phyloP scores from a whole-genome alignment of 2,113 vertebrate genomes.

The Phyllopteryx taeniolatus region DNA sequence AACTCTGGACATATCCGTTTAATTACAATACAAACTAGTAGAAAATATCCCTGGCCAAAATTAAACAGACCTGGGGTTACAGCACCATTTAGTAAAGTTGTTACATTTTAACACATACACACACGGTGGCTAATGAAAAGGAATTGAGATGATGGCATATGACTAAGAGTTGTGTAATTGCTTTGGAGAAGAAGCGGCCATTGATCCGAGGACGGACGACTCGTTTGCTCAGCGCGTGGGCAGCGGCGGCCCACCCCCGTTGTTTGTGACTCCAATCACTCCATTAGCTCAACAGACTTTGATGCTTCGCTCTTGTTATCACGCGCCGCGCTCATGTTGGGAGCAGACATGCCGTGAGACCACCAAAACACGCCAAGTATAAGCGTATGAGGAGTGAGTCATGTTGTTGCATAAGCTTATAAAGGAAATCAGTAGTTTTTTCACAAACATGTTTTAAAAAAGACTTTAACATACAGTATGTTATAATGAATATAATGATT shows the following conservation, averaged over 20 bases:
- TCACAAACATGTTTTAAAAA: background rate
- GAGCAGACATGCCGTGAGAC: background rate
- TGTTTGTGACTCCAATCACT: conserved; percentile 56
- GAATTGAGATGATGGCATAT: conserved; percentile 38
- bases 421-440: conserved; percentile 24
- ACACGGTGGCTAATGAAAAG: conserved; percentile 59
- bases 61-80: too few species aligned
- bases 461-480: too few species aligned
- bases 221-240: conserved; percentile 59
- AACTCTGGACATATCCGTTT: too few species aligned
- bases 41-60: too few species aligned
- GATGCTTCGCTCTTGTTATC: conserved; percentile 22
- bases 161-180: conserved; percentile 70
- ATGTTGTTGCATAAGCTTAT: conserved; percentile 27
- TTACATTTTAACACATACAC: background rate
- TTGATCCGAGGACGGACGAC: conserved; percentile 52
- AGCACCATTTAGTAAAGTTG: background rate
- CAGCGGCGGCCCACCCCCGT: conserved; percentile 29
- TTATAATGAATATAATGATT: too few species aligned
- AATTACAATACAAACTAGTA: too few species aligned
- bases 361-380: background rate
- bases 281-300: conserved; percentile 50
- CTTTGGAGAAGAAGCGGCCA: conserved; percentile 59
- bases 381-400: background rate
- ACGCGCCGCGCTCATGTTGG: background rate